A percentile compares a stretch with the other conserved stretches of the same genome.
These are phyloP conservation scores for Zaprionus camerounensis DNA, from an alignment of 1,140 invertebrate genomes.

Conservation along the genomic window DNA sequence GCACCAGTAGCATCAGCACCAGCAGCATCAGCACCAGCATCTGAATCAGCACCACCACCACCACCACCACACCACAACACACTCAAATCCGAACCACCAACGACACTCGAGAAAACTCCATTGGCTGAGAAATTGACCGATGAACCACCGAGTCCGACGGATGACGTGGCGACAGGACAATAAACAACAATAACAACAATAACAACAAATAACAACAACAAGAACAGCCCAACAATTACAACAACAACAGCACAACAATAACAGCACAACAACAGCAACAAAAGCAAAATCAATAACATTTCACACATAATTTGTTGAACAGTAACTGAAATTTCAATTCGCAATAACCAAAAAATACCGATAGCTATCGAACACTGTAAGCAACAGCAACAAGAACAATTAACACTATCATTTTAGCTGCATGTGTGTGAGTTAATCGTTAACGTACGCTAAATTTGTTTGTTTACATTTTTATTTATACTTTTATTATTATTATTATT, in stretches of 20 bases:
- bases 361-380: conserved; percentile 72
- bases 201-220: conserved; percentile 46
- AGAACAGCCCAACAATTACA: conserved; percentile 39
- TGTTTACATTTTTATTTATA: not conserved
- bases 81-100: conserved; percentile 74
- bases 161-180: conserved; percentile 75
- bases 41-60: conserved; percentile 51
- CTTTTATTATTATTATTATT: conserved; percentile 22
- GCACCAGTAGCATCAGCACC: conserved; percentile 57
- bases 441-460: conserved; percentile 35
- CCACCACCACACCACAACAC: conserved; percentile 51
- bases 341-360: conserved; percentile 39
- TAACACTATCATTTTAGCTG: conserved; percentile 62
- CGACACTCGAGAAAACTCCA: conserved; percentile 78
- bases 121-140: conserved; percentile 78
- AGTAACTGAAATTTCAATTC: conserved; percentile 28
- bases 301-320: conserved; percentile 48
- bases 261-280: conserved; percentile 44
- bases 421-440: conserved; percentile 49
- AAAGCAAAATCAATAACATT: conserved; percentile 59
- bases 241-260: conserved; percentile 42
- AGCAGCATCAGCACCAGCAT: conserved; percentile 50
- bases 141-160: conserved; percentile 69
- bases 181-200: conserved; percentile 49
- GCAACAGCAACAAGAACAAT: conserved; percentile 50